These are phyloP conservation scores for Pseudorasbora parva DNA, from an alignment of 2,113 vertebrate genomes.

Conservation along the genomic window DNA sequence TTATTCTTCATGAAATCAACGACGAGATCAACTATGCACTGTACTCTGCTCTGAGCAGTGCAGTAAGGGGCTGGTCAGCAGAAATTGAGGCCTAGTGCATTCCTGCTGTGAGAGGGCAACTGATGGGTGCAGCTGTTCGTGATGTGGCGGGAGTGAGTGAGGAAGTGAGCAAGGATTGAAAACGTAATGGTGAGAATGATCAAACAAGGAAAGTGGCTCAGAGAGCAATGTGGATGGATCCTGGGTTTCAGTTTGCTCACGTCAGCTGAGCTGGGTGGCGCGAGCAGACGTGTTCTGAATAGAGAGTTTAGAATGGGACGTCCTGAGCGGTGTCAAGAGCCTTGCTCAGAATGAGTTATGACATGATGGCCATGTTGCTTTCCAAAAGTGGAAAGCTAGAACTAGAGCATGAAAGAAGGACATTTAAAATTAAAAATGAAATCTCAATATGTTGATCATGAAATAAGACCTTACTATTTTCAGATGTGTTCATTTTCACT, in stretches of 20 bases:
- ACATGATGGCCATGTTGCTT: background rate
- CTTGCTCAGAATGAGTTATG: background rate
- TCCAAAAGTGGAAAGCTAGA: background rate
- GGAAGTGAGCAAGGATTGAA: slow-evolving; percentile 11
- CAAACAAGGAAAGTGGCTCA: slow-evolving; percentile 32
- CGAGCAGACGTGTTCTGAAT: slow-evolving; percentile 2
- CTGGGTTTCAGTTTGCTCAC: background rate
- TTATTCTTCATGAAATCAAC: background rate
- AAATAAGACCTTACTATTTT: background rate
- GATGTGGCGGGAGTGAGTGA: background rate
- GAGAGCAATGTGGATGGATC: background rate
- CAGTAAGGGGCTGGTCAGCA: slow-evolving; percentile 47
- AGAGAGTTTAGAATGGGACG: slow-evolving; percentile 31
- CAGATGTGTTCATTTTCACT: background rate
- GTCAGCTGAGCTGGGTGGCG: background rate
- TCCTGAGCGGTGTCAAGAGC: background rate
- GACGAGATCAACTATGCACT: background rate
- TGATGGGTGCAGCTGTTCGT: slow-evolving; percentile 49
- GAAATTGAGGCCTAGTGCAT: slow-evolving; percentile 70
- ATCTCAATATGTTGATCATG: background rate
- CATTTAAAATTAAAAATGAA: background rate
- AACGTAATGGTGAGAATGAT: slow-evolving; percentile 34
- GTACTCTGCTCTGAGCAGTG: background rate
- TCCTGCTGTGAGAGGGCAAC: slow-evolving; percentile 62
- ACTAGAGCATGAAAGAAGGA: background rate